These are phyloP conservation scores for Hippocampus zosterae DNA, from an alignment of 2,113 vertebrate species.

Conservation along the genomic window DNA sequence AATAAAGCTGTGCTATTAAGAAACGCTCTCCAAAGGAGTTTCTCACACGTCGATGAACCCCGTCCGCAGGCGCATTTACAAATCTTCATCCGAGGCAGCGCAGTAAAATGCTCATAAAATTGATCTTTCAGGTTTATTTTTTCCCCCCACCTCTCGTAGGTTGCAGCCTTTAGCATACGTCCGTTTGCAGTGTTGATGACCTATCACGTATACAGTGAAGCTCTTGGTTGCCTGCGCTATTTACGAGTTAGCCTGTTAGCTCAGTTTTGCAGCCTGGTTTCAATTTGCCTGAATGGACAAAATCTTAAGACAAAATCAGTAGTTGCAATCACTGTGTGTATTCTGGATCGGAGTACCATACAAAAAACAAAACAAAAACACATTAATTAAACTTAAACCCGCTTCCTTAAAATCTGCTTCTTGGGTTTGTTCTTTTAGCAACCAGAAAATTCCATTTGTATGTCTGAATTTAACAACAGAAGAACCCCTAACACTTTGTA, in stretches of 20 bases:
- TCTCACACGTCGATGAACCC: slow-evolving; percentile 19
- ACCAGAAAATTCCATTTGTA: not conserved
- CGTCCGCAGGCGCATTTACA: not conserved
- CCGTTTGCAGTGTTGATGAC: not conserved
- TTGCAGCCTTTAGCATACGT: not conserved
- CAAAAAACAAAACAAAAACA: not conserved
- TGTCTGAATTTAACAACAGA: not conserved
- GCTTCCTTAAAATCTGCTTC: not conserved
- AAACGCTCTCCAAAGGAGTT: slow-evolving; percentile 32
- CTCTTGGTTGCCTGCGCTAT: not conserved
- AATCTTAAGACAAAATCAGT: not conserved
- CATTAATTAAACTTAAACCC: not conserved
- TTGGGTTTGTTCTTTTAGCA: not conserved
- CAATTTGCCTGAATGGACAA: not conserved
- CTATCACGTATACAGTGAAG: not conserved
- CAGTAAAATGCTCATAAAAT: not conserved
- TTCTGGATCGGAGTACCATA: not conserved
- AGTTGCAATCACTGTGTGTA: not conserved
- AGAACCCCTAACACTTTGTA: not conserved
- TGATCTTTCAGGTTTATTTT: not conserved
- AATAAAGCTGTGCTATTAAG: slow-evolving; percentile 40
- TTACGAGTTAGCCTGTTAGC: not conserved
- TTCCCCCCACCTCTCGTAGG: not conserved
- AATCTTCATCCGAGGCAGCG: not conserved
- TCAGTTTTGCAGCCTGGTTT: not conserved